Conservation (phyloP, 2,113 vertebrate genomes). For the Cervus canadensis region DNA sequence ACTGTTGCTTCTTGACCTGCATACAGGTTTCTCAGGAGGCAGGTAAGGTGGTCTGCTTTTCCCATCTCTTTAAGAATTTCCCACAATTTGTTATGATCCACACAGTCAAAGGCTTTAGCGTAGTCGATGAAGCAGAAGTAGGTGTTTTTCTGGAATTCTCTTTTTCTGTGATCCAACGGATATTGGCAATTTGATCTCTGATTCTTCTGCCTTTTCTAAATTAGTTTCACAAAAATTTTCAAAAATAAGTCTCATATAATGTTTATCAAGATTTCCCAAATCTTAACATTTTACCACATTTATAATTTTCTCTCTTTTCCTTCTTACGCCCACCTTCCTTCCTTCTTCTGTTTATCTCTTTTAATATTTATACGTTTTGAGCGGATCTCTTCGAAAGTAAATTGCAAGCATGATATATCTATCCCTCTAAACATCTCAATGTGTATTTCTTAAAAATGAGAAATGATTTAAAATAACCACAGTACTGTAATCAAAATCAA, state of each 20-base stretch:
- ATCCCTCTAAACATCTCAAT: not conserved
- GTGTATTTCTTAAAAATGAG: not conserved
- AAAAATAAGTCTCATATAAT: not conserved
- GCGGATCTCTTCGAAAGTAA: not conserved
- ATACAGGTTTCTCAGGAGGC: not conserved
- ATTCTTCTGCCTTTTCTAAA: not conserved
- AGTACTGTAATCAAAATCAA: not conserved
- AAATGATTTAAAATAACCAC: not conserved
- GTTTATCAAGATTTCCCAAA: not conserved
- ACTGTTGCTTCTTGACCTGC: not conserved
- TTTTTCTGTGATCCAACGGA: not conserved
- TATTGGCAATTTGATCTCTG: not conserved
- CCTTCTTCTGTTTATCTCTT: not conserved
- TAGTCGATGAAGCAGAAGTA: not conserved
- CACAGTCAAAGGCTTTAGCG: fast-evolving
- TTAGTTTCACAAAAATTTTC: not conserved
- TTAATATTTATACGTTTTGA: not conserved
- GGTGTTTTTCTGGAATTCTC: not conserved
- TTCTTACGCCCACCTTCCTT: no score
- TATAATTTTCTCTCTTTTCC: not conserved
- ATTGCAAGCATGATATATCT: not conserved
- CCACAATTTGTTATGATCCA: not conserved
- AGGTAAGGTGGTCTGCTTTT: not conserved
- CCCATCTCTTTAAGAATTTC: not conserved
- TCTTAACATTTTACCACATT: not conserved